Evolutionary conservation across 2,113 vertebrate genomes (phyloP), one percentile per base, ranked within the genome.

Genomic region (Elaphurus davidianus): DNA sequence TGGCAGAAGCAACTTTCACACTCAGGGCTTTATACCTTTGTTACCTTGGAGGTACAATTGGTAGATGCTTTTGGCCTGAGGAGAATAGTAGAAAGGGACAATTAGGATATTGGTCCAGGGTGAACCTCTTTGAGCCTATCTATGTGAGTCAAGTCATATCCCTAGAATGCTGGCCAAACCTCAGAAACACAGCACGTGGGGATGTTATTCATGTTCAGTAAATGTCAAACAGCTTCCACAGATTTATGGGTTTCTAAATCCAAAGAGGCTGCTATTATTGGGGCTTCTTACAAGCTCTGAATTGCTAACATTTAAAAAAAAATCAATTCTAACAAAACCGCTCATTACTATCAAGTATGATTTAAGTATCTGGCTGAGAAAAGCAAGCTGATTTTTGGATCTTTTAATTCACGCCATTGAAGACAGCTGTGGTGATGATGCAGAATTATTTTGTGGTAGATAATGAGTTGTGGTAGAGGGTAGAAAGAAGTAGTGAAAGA

Each of bases 181-280:
- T 98, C 83, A 84, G 82, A 71, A 98, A 97, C 82, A 36, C 25
- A 96, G 89, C 93, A 91, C 27, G 30, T 97, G 93, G 89, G 52
- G 89, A 91, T 96, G 94, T 97, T 98, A 82, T 64, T 98, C 83
- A 94, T 96, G 86, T 91, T 97, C 93, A 97, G 74, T 98, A 97
- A 98, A 98, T 90, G 97, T 97, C 94, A 96, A 16, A 90, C 47
- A 93, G 50, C 52, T 64, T 89, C 28, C 78, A 93, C 86, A 97
- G 97, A 98, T 96, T 97, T 98, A 96, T 97, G 87, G 45, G 78
- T 93, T 96, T 93, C 76, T 95, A 81, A 97, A 97, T 92, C 91
- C 60, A 95, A 91, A 97, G 93, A 91, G 91, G 78, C 59, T 64
- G 78, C 90, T 96, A 36, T 96, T 96, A 96, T 86, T 93, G 86